Base-by-base conservation (phyloP, 2,888 invertebrate species). In the Pocota personata region DNA sequence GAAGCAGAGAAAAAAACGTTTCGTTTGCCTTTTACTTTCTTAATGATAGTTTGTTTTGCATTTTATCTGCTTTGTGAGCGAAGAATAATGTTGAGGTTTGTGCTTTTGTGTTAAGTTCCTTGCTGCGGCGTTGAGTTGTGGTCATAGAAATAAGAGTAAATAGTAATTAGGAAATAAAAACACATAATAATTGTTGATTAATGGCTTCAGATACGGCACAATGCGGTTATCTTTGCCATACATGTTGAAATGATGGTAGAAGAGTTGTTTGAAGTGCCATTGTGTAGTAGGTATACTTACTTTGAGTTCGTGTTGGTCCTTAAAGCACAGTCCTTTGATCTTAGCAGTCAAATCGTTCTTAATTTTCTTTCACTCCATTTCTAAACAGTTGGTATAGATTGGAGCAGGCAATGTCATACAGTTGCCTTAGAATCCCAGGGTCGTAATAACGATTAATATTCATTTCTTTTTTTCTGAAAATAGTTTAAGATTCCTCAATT, bases 11-110 rank as follows among this genome's bases (percentile, higher is more conserved):
- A 30, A 46, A 62, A 43, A 67, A 67, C 55, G 58, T 64, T 82
- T 72, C 72, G 86, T 86, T 86, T 86, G 86, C 86, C 69, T 72
- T 86, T 72, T 75, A 84, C 82, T 82, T 86, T 86, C 82, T 82
- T 82, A 82, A 82, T 77, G 82, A 86, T 86, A 86, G 86, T 86
- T 86, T 86, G 80, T 77, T 86, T 86, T 82, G 72, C 82, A 86
- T 86, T 86, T 82, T 82, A 82, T 80, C 82, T 73, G 71, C 30
- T 67, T 73, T 80, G 64, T 67, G 80, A 14, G 50, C 27, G 2
- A 46, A 24, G 71, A 62, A 58, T 69, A 64, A 64, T 60, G 69
- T 58, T 19, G 58, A 40, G 48, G 75, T 16, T 71, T 48, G 71
- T 16, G 55, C 46, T 55, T n/a, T 46, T 50, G 66, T 62, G 69